Evolutionary conservation across 2,888 invertebrate species (phyloP), one percentile per base, ranked within the genome.

Genomic region (Trachelus stipa): DNA sequence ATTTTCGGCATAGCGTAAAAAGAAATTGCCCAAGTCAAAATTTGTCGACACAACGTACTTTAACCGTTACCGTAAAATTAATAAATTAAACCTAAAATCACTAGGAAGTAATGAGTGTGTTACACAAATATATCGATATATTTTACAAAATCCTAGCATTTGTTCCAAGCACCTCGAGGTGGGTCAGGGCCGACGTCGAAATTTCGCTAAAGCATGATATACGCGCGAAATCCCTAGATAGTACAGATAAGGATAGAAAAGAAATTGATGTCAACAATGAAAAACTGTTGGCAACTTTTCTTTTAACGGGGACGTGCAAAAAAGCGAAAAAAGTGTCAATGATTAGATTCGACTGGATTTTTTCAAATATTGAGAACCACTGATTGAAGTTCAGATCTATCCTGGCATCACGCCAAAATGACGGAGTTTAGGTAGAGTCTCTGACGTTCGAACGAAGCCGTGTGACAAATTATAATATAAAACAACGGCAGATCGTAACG

Each of bases 391-490:
- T 73, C 78, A 78, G 76, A 79, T 79, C 71, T 75, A 75, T 75
- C 40, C 77, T 77, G 83, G 81, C 81, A 75, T 77, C 69, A 73
- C 77, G 80, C 81, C 81, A 56, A 56, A 9, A 56, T 23, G 23
- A 56, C 40, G 40, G 15, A 23, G 40, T 9, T 56, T 56, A 56
- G 23, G 2, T 56, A 56, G 40, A 56, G 40, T 23, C 40, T 23
- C 40, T 56, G 15, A 56, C 23, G 40, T 23, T 56, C 40, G 40
- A 76, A 74, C 78, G 79, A 74, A 77, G 73, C 74, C 75, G 75
- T 56, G 40, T 81, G 82, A 84, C 83, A 80, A 84, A 83, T 84
- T 84, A 82, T 80, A 82, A 81, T 81, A 80, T 80, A 79, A 82
- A 83, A 83, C 80, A 84, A 83, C 80, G 74, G 79, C 75, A 74